Evolutionary conservation across 2,113 vertebrate genomes (phyloP), one percentile per base, ranked within the genome.

Genomic region (Colaptes auratus): DNA sequence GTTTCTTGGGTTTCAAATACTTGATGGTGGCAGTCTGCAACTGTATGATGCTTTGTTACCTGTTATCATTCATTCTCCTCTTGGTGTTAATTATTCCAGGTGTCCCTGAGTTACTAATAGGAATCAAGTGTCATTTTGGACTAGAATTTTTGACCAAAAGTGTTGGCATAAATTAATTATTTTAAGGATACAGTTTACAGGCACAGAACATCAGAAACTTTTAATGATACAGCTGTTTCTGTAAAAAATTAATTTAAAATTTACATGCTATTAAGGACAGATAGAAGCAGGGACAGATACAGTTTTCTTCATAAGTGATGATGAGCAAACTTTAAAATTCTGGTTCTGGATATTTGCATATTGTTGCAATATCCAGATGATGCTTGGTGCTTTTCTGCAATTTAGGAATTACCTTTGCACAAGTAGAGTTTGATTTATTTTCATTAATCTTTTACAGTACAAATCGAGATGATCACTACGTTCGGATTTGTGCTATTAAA

Each of bases 391-490:
- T 28, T 60, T 61, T 85, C 60, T 55, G 36, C 80, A 36, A 73
- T 73, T 75, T 35, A 64, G n/a, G 39, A 60, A 55, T 84, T 36
- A 14, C n/a, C 17, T 66, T 67, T 83, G 71, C 88, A 67, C 6
- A 61, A 87, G 20, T 24, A 60, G 60, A 39, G 8, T 83, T 58
- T 83, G 12, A 81, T 66, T 82, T 59, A 52, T 15, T 48, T 31
- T 17, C 19, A 75, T 56, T 15, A 39, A 74, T 96, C 71, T 96
- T 86, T 98, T 96, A 33, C 97, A 99, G 99, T 80, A 97, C 98
- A 78, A 97, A 98, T 96, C 95, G 98, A 92, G 99, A 99, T 59
- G 99, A 99, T 89, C 98, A 98, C 95, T 98, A 98, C 2, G 98
- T 99, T 53, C 98, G 99, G 24, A 94, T 98, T 39, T 98, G 98